A percentile compares a stretch with the other conserved stretches of the same genome.
Conservation (phyloP, 1,140 invertebrate genomes). For the Pinna nobilis region DNA sequence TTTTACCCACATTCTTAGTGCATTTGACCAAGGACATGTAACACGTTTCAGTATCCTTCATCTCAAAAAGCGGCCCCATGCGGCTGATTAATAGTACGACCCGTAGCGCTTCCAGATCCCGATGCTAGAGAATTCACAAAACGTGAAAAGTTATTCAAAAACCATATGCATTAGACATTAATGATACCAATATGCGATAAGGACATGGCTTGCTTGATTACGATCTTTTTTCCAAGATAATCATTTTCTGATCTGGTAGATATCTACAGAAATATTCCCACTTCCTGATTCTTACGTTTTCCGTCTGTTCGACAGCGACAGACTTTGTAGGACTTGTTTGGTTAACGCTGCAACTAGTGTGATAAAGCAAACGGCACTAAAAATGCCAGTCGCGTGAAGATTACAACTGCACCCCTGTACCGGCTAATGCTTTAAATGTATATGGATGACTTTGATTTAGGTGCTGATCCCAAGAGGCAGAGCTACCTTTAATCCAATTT, state of each 20-base stretch:
- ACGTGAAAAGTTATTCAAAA: conserved; percentile 1
- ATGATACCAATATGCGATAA: not conserved
- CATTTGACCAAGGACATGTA: not conserved
- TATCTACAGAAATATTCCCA: not conserved
- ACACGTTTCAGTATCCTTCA: not conserved
- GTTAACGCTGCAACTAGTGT: too few species aligned
- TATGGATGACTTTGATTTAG: too few species aligned
- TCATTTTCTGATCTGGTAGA: not conserved
- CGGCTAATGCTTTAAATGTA: too few species aligned
- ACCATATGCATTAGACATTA: not conserved
- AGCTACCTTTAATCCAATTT: too few species aligned
- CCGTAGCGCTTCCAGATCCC: not conserved
- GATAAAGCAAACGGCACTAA: too few species aligned
- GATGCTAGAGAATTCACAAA: not conserved
- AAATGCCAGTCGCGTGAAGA: too few species aligned
- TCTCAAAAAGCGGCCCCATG: not conserved
- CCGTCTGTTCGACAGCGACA: too few species aligned
- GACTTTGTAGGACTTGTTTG: too few species aligned
- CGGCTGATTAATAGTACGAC: not conserved
- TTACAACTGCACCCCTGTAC: too few species aligned
- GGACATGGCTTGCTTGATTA: not conserved
- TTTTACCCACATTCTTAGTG: not conserved
- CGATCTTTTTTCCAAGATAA: not conserved
- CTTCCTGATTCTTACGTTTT: too few species aligned
- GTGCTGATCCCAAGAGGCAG: too few species aligned